These are phyloP conservation scores for Zaprionus lineosus DNA, from an alignment of 2,888 invertebrate species.

Conservation along the genomic window DNA sequence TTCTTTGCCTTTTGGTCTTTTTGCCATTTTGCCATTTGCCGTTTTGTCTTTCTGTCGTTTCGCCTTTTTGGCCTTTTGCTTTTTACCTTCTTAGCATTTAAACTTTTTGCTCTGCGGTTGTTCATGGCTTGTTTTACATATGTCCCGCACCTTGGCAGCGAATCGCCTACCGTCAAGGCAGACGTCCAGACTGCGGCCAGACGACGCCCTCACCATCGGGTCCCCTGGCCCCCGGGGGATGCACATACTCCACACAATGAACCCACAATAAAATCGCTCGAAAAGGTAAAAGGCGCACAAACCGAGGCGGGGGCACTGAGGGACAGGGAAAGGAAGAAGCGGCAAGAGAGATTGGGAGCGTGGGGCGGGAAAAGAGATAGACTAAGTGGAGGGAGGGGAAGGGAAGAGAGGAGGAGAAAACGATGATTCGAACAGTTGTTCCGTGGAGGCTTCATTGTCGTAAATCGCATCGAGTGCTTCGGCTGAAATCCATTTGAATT, in stretches of 20 bases:
- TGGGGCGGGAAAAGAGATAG: no score
- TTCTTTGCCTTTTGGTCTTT: neutral
- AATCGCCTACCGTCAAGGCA: constrained; percentile 14
- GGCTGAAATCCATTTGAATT: constrained; percentile 70
- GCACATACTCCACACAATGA: constrained; percentile 62
- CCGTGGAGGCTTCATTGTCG: no score
- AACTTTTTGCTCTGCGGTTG: constrained; percentile 54
- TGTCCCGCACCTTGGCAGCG: constrained; percentile 80
- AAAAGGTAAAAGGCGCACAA: constrained; percentile 54
- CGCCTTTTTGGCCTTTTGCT: constrained; percentile 48
- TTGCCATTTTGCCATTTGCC: constrained; percentile 25
- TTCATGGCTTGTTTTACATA: constrained; percentile 81
- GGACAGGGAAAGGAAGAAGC: no score
- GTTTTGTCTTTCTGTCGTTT: neutral
- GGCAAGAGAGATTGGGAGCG: no score
- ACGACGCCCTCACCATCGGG: constrained; percentile 33
- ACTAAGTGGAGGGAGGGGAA: no score
- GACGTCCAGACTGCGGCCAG: neutral
- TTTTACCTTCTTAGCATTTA: neutral
- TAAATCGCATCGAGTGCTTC: constrained; percentile 67
- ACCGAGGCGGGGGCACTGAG: constrained; percentile 9
- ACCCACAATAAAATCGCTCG: constrained; percentile 70
- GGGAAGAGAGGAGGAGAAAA: no score
- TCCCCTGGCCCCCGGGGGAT: constrained; percentile 27
- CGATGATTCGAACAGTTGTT: no score